phyloP scores from a whole-genome alignment of 2,888 invertebrate genomes.

The Priocnemis perturbator region DNA sequence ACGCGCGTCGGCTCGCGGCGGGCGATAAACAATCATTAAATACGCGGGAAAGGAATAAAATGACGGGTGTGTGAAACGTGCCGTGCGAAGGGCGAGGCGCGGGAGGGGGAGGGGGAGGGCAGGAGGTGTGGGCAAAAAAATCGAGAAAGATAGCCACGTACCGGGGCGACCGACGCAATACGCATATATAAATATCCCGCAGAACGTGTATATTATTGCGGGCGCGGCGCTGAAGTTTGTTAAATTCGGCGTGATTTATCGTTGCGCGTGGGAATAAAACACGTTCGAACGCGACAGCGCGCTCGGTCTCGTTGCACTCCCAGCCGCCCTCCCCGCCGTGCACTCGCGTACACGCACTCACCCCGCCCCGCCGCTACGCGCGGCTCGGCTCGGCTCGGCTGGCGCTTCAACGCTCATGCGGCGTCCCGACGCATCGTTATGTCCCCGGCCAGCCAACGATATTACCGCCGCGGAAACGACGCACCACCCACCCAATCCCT shows the following conservation, averaged over 20 bases:
- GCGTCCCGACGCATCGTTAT: slow-evolving; percentile 28
- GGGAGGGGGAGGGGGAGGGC: no score
- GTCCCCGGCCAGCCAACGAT: slow-evolving; percentile 18
- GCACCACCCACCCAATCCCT: slow-evolving; percentile 10
- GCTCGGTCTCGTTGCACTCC: slow-evolving; percentile 3
- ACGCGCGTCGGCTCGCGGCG: slow-evolving; percentile 9
- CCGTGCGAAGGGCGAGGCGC: background rate
- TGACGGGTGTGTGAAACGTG: slow-evolving; percentile 4
- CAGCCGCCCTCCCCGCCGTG: background rate
- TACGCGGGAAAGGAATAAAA: slow-evolving; percentile 15
- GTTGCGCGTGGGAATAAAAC: slow-evolving; percentile 45
- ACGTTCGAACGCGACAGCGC: slow-evolving; percentile 39
- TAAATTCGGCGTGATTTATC: slow-evolving; percentile 53
- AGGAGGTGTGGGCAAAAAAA: no score
- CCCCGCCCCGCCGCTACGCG: no score
- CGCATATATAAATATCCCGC: slow-evolving; percentile 18
- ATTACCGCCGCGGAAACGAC: slow-evolving; percentile 20
- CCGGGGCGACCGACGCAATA: slow-evolving; percentile 2
- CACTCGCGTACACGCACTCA: background rate
- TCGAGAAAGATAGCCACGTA: background rate
- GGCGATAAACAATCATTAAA: slow-evolving; percentile 53
- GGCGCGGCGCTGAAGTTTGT: slow-evolving; percentile 43
- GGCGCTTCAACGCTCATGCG: no score
- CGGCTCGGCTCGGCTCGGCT: no score
- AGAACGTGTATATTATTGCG: slow-evolving; percentile 53